Evolutionary conservation across 1,140 invertebrate species (phyloP).

Genomic region (Nasonia longicornis): DNA sequence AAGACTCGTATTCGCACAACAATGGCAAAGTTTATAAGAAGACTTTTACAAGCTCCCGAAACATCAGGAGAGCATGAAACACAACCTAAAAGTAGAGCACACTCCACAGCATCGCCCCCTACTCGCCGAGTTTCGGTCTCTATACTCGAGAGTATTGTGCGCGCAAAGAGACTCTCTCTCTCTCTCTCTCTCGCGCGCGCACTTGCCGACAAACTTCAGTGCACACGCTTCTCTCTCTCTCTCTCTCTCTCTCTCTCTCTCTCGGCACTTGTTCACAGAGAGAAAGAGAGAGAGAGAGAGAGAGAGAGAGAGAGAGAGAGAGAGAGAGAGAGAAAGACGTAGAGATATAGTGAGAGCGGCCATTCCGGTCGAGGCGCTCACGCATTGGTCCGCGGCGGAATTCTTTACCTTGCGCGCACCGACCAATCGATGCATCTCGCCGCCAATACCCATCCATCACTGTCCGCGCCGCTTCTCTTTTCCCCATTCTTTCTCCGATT

Average conservation of each 20-base stretch:
- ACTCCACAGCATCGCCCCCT: neutral
- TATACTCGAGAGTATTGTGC: neutral
- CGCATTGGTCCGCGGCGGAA: slow-evolving; percentile 41
- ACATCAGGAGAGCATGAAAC: too few relatives aligned
- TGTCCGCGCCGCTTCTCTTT: slow-evolving; percentile 38
- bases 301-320: neutral
- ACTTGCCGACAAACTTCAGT: neutral
- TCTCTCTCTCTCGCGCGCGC: neutral
- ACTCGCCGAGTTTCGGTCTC: neutral
- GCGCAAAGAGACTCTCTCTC: slow-evolving; percentile 10
- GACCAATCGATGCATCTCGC: slow-evolving; percentile 47
- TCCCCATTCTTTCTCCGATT: slow-evolving; percentile 39
- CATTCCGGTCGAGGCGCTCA: slow-evolving; percentile 33
- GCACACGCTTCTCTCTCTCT: neutral
- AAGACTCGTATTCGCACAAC: too few relatives aligned
- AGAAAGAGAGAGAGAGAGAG: neutral
- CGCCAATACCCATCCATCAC: slow-evolving; percentile 44
- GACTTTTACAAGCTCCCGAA: too few relatives aligned
- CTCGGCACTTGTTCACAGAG: neutral
- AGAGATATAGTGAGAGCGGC: slow-evolving; percentile 25
- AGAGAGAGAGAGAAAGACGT: neutral
- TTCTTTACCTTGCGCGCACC: slow-evolving; percentile 35
- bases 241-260: too few relatives aligned
- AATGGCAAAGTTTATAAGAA: too few relatives aligned
- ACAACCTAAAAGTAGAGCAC: too few relatives aligned